Conservation (phyloP, 2,888 invertebrate genomes). For the Cheilosia soror region DNA sequence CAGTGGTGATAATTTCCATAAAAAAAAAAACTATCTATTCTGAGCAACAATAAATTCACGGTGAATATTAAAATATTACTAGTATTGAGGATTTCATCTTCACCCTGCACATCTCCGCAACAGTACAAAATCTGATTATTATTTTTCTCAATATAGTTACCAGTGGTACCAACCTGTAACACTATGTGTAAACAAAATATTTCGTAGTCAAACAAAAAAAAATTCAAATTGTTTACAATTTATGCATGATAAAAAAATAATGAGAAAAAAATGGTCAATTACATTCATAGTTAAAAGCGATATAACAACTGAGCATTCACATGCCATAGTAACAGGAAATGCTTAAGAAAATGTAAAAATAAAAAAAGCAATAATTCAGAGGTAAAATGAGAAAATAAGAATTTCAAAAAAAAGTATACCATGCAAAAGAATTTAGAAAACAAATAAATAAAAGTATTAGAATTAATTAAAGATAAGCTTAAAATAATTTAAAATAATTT, state of each 20-base stretch:
- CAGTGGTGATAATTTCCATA: too few relatives aligned
- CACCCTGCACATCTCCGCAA: too few relatives aligned
- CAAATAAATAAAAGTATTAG: neutral
- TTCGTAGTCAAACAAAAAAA: neutral
- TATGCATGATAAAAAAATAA: neutral
- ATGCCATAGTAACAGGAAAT: constrained; percentile 2
- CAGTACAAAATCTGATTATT: too few relatives aligned
- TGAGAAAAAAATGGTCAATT: neutral
- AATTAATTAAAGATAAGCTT: neutral
- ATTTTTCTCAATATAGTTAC: too few relatives aligned
- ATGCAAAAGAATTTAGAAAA: neutral
- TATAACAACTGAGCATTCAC: neutral
- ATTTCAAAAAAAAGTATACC: neutral
- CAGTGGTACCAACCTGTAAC: too few relatives aligned
- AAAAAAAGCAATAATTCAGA: neutral
- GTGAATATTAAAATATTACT: too few relatives aligned
- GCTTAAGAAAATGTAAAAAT: neutral
- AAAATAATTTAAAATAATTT: neutral
- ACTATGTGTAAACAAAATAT: too few relatives aligned
- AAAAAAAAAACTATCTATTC: too few relatives aligned
- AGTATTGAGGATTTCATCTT: too few relatives aligned
- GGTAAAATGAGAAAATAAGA: neutral
- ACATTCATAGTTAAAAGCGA: constrained; percentile 13
- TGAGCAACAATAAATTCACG: too few relatives aligned
- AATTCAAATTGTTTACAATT: neutral